Conservation (phyloP, 1,140 invertebrate species). For the Saccostrea glomerata region DNA sequence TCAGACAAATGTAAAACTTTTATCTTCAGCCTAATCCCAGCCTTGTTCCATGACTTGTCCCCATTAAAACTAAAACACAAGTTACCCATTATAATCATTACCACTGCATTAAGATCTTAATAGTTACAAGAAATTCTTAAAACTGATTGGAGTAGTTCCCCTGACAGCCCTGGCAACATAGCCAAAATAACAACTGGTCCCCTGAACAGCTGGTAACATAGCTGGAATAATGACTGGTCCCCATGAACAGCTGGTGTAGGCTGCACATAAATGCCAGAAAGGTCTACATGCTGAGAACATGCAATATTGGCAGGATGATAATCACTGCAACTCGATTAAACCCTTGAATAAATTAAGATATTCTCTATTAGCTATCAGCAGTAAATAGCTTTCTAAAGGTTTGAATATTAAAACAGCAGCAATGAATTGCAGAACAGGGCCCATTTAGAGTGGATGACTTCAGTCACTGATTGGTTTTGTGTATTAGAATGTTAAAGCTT, state of each 20-base stretch:
- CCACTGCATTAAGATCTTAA: conserved; percentile 23
- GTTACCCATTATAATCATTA: conserved; percentile 22
- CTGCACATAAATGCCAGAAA: not conserved
- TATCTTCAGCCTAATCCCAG: not conserved
- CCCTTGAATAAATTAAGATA: conserved; percentile 30
- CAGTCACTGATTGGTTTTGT: not conserved
- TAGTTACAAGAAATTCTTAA: conserved; percentile 15
- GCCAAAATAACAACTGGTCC: conserved; percentile 2
- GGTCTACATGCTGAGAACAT: conserved; percentile 30
- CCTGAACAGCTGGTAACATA: conserved; percentile 3
- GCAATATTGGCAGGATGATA: not conserved
- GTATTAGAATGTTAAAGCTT: not conserved
- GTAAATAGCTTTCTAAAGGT: conserved; percentile 11
- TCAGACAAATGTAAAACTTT: not conserved
- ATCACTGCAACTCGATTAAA: conserved; percentile 26
- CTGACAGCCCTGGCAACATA: not conserved
- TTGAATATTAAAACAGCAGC: not conserved
- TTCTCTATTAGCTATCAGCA: conserved; percentile 2
- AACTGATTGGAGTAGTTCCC: not conserved
- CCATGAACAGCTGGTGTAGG: not conserved
- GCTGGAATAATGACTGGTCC: not conserved
- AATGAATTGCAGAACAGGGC: not conserved
- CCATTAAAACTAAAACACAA: conserved; percentile 25
- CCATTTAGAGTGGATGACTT: not conserved
- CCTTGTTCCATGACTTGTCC: not conserved